These are phyloP conservation scores for Engystomops pustulosus DNA, from an alignment of 2,113 vertebrate genomes.

Conservation along the genomic window DNA sequence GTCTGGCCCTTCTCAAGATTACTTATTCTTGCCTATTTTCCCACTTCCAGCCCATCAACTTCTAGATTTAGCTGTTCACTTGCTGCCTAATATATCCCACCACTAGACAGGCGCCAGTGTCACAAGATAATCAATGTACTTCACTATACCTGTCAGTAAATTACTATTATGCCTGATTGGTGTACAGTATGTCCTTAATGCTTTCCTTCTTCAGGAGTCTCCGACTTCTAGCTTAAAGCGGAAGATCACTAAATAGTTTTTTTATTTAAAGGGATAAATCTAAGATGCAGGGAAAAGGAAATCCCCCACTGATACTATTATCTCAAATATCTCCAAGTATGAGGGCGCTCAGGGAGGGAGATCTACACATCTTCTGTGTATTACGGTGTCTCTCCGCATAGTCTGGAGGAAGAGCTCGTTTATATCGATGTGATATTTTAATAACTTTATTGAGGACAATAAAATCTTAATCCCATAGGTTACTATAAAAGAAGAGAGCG, in stretches of 20 bases:
- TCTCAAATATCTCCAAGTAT: slow-evolving; percentile 30
- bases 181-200: too few relatives aligned
- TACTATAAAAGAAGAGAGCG: neutral
- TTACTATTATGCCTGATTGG: neutral
- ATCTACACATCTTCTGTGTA: slow-evolving; percentile 36
- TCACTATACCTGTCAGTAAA: neutral
- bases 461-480: neutral
- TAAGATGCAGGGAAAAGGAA: neutral
- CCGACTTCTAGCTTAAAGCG: neutral
- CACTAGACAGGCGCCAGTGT: neutral
- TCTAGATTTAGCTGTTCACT: neutral
- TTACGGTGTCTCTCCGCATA: slow-evolving; percentile 4
- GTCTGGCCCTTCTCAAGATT: too few relatives aligned
- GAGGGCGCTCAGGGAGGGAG: neutral
- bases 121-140: neutral
- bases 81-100: neutral
- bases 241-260: neutral
- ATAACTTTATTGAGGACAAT: slow-evolving; percentile 28
- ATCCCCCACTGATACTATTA: neutral
- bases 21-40: too few relatives aligned
- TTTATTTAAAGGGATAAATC: neutral
- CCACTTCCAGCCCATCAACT: neutral
- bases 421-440: slow-evolving; percentile 21
- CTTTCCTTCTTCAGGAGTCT: too few relatives aligned
- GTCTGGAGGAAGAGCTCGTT: neutral